phyloP scores from a whole-genome alignment of 2,888 invertebrate species.

The Auanema freiburgensis region DNA sequence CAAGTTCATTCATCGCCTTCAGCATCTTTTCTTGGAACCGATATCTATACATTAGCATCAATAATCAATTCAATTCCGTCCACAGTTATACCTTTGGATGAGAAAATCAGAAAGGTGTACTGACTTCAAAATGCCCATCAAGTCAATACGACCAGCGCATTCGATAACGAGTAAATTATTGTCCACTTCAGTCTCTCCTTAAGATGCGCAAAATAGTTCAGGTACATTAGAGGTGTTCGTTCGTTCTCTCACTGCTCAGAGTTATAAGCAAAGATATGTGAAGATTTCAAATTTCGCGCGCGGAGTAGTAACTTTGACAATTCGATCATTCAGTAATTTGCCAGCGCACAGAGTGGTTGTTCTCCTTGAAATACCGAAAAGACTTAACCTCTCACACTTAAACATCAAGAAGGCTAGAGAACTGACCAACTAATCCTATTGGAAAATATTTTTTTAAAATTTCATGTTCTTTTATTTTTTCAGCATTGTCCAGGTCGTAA shows the following conservation, averaged over 20 bases:
- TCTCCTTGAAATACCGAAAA: background rate
- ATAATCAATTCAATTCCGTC: too few relatives aligned
- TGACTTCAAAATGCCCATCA: constrained; percentile 51
- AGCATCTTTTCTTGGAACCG: constrained; percentile 51
- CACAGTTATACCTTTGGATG: constrained; percentile 32
- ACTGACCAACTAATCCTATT: constrained; percentile 46
- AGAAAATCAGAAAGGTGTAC: constrained; percentile 50
- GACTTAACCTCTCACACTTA: background rate
- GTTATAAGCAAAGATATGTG: background rate
- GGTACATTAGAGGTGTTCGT: too few relatives aligned
- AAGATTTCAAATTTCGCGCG: too few relatives aligned
- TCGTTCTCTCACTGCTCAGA: too few relatives aligned
- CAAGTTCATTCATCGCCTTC: constrained; percentile 48
- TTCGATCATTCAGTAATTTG: background rate
- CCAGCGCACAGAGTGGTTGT: background rate
- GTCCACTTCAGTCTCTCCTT: constrained; percentile 47
- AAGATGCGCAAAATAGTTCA: constrained; percentile 12
- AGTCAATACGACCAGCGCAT: constrained; percentile 53
- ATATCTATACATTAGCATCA: constrained; percentile 23
- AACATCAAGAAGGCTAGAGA: background rate
- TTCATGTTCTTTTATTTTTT: constrained; percentile 36
- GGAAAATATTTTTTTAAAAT: constrained; percentile 53
- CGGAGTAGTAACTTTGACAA: background rate
- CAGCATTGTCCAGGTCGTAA: constrained; percentile 43
- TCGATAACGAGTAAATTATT: constrained; percentile 51